Base-by-base conservation (phyloP, 2,113 vertebrate genomes). In the Laticauda laticaudata region DNA sequence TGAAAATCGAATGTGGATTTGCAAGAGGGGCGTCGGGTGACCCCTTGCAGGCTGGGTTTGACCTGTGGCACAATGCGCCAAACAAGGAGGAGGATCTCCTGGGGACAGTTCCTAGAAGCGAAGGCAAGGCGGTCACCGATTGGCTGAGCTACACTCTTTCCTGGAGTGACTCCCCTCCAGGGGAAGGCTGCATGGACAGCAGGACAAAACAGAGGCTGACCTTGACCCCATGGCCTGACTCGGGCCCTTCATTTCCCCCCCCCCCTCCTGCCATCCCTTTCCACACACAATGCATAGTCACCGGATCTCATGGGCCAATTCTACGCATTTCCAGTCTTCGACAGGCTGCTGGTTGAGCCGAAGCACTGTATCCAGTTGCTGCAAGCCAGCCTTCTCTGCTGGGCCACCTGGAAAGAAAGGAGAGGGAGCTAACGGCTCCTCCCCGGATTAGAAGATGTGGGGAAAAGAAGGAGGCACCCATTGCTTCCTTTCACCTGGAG, bases 311-410 rank as follows among this genome's bases (percentile, higher is more conserved):
- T 99, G 98, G 0, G 99, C 99, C 95, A 99, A 97, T 94, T 99
- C 98, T 92, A 99, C 98, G 29, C 99, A 99, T 95, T 99, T 99
- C 99, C 99, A 99, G 94, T 99, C 98, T 92, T 99, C 99, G 96
- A 99, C 99, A 0, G 98, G 98, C 94, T 98, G 98, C 97, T 99
- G 98, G 0, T 99, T 99, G 90, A 99, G 97, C 97, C 98, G 98
- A 93, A 99, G 97, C 91, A 99, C 97, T 0, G 98, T 99, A 97
- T 99, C 99, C 1, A 99, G 97, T 55, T 99, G 98, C 96, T 98
- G 98, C 91, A 99, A 97, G 43, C 99, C 99, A 1, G 99, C 99
- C 96, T 97, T 98, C 95, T 99, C 98, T 2, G 99, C 99, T 2
- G 99, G 99, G 90, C 99, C 99, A 75, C 99, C 99, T 99, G 93